phyloP scores from a whole-genome alignment of 2,113 vertebrate species.

The Platanista minor region DNA sequence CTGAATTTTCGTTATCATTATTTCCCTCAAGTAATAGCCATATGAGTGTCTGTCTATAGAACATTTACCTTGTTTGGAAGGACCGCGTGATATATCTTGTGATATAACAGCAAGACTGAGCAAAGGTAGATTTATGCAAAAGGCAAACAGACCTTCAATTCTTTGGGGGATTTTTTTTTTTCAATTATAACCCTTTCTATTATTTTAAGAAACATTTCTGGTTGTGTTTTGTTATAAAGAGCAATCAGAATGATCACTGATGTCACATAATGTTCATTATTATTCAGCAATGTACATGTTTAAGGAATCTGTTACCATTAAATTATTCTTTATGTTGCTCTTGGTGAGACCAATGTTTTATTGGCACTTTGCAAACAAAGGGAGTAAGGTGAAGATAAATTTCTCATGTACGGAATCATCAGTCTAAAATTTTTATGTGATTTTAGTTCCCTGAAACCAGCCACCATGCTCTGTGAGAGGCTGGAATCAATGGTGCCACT shows the following conservation, averaged over 20 bases:
- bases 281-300: not conserved
- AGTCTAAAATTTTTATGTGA: not conserved
- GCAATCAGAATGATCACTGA: not conserved
- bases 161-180: not conserved
- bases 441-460: not conserved
- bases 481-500: not conserved
- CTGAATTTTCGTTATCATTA: conserved; percentile 31
- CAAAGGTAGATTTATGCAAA: not conserved
- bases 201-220: not conserved
- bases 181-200: not conserved
- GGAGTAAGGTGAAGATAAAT: not conserved
- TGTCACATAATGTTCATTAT: not conserved
- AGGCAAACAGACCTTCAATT: not conserved
- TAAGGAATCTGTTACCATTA: not conserved
- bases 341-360: not conserved
- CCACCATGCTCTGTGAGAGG: not conserved
- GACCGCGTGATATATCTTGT: no score
- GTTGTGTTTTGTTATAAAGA: not conserved
- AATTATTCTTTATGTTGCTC: not conserved
- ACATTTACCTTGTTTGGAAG: conserved; percentile 1
- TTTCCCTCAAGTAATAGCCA: conserved; percentile 2
- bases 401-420: not conserved
- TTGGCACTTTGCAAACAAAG: not conserved
- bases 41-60: not conserved
- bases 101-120: not conserved